Evolutionary conservation across 2,888 invertebrate genomes (phyloP).

Genomic region (Meiosimyza decipiens): DNA sequence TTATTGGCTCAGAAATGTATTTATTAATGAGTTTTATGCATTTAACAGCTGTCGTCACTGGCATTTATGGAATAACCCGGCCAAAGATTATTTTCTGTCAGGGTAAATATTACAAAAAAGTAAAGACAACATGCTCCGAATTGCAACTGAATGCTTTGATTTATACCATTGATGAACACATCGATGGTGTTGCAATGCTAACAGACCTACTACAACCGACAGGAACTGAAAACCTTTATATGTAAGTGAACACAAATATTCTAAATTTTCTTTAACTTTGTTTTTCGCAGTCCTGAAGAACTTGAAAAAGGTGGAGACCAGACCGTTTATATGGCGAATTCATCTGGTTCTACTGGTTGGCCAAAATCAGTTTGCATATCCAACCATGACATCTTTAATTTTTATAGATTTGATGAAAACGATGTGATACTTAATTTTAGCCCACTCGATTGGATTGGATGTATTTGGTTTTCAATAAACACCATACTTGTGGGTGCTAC

Average conservation of each 20-base stretch:
- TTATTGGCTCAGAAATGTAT: background rate
- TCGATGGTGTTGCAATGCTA: background rate
- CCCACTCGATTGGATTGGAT: conserved; percentile 19
- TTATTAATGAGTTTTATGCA: too few species aligned
- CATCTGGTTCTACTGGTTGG: conserved; percentile 60
- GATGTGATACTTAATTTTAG: conserved; percentile 6
- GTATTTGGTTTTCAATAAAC: background rate
- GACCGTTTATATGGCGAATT: conserved; percentile 50
- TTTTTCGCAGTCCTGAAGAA: conserved; percentile 10
- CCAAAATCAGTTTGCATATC: conserved; percentile 54
- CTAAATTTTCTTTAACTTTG: too few species aligned
- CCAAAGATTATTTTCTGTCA: conserved; percentile 28
- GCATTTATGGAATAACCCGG: conserved; percentile 20
- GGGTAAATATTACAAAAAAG: conserved; percentile 13
- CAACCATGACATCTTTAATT: conserved; percentile 25
- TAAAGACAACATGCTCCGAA: background rate
- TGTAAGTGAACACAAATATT: conserved; percentile 6
- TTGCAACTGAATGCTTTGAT: conserved; percentile 10
- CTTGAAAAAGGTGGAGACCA: conserved; percentile 8
- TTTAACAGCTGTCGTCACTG: conserved; percentile 35
- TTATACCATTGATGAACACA: background rate
- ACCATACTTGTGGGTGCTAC: too few species aligned
- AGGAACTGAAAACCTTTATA: background rate
- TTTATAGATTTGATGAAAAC: background rate
- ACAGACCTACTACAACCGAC: conserved; percentile 6